Base-by-base conservation (phyloP, 2,797 vertebrate species). In the Pseudopleuronectes americanus region DNA sequence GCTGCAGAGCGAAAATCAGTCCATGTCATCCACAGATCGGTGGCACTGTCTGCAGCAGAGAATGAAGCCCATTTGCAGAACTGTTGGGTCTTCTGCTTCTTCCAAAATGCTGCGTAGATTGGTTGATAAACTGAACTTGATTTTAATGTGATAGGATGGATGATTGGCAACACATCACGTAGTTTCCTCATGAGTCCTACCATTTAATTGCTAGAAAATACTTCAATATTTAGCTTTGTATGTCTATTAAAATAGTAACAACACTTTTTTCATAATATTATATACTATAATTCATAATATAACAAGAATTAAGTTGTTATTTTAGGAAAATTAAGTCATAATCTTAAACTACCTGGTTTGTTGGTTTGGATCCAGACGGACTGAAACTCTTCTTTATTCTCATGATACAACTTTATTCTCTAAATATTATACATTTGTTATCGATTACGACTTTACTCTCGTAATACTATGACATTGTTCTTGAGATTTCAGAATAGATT, bases 1-100 rank as follows among this genome's bases (percentile, higher is more conserved):
- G 58, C 68, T 57, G 53, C 60, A 24, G 66, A 89, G 74, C 2
- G 22, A 76, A 77, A 87, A 84, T 84, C 67, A 75, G 80, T 84
- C 58, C 52, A 81, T 84, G 72, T 79, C 77, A 68, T 76, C 62
- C 59, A 52, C 60, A 77, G 64, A 86, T 69, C 54, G 64, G 51
- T 28, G 43, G 36, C 23, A 70, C 57, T 59, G 72, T 71, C 57
- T 59, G 72, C 64, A 36, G 21, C 14, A 26, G 33, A 64, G 58
- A 60, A 70, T 60, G 57, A 63, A 76, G 19, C 6, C 19, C 26
- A 75, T 80, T 67, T 64, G 48, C 57, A 31, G 68, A 21, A 49
- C 38, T 55, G 60, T 57, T 57, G 36, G 52, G 8, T 64, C 31
- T 45, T 19, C 43, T 33, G 19, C 57, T 52, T 56, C 51, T 52